Conservation (phyloP, 2,797 vertebrate species). For the Gymnoscopelus microlampas region DNA sequence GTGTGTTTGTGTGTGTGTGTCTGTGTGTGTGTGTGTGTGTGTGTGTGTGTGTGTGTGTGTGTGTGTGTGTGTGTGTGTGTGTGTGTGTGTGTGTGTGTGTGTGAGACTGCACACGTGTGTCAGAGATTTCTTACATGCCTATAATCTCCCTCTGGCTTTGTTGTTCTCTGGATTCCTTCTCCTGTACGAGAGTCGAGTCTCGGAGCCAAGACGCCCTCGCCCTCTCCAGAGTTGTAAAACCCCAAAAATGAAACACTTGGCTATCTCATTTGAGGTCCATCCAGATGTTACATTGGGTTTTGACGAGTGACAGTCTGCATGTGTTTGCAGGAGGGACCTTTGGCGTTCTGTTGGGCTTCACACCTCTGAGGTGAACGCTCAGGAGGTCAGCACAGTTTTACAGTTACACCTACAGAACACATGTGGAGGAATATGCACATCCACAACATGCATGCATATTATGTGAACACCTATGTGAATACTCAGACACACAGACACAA, state of each 20-base stretch:
- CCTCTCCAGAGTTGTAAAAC: slow-evolving; percentile 55
- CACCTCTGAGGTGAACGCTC: slow-evolving; percentile 27
- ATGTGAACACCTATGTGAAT: neutral
- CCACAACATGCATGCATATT: too few relatives aligned
- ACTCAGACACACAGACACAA: neutral
- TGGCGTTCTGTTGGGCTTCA: slow-evolving; percentile 21
- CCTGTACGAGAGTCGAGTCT: slow-evolving; percentile 26
- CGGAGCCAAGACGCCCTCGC: slow-evolving; percentile 34
- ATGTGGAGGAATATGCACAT: slow-evolving; percentile 10
- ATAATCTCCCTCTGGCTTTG: slow-evolving; percentile 3
- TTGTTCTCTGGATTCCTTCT: slow-evolving; percentile 23
- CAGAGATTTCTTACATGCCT: neutral
- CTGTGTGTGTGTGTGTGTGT: neutral
- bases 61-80: neutral
- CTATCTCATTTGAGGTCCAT: slow-evolving; percentile 47
- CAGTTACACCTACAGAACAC: slow-evolving; percentile 8
- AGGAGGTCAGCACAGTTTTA: slow-evolving; percentile 21
- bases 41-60: neutral
- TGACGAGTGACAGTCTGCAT: slow-evolving; percentile 27
- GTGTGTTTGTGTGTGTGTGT: neutral
- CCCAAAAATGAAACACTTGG: slow-evolving; percentile 63
- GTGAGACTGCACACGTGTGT: slow-evolving; percentile 1
- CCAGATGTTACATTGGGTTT: slow-evolving; percentile 48
- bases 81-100: slow-evolving; percentile 21
- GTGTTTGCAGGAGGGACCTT: slow-evolving; percentile 38